Conservation (phyloP, 2,797 vertebrate species). For the Tenualosa ilisha region DNA sequence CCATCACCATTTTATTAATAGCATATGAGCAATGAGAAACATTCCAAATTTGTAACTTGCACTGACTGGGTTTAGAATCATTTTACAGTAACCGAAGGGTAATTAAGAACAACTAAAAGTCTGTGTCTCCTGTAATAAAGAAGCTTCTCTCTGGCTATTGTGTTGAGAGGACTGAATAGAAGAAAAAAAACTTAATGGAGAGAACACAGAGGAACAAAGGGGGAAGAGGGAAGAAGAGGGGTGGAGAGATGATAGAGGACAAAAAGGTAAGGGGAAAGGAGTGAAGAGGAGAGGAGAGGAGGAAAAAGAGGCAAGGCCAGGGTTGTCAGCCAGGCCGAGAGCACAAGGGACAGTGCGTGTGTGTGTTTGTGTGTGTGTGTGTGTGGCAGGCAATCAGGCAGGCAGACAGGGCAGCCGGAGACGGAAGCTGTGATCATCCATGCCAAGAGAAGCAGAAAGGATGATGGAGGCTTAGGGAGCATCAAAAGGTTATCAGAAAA, state of each 20-base stretch:
- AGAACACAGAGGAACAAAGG: background rate
- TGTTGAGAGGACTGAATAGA: background rate
- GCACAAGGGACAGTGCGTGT: background rate
- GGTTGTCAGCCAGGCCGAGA: background rate
- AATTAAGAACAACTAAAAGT: background rate
- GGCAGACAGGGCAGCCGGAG: background rate
- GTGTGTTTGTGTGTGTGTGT: conserved; percentile 13
- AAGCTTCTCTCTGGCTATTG: background rate
- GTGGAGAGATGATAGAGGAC: background rate
- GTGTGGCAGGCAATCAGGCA: background rate
- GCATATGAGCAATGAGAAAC: too few species aligned
- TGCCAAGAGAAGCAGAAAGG: background rate
- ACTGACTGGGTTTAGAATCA: too few species aligned
- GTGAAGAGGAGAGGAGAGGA: background rate
- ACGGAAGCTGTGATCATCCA: background rate
- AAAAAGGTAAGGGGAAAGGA: background rate
- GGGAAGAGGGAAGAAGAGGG: background rate
- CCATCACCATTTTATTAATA: too few species aligned
- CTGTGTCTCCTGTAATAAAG: background rate
- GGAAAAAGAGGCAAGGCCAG: background rate
- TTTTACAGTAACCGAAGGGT: background rate
- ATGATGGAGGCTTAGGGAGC: background rate
- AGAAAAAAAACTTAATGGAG: background rate
- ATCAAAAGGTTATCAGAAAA: background rate
- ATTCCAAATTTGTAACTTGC: too few species aligned